Evolutionary conservation across 1,140 invertebrate species (phyloP), one percentile per base, ranked within the genome.

Genomic region (Drosophila cardini): DNA sequence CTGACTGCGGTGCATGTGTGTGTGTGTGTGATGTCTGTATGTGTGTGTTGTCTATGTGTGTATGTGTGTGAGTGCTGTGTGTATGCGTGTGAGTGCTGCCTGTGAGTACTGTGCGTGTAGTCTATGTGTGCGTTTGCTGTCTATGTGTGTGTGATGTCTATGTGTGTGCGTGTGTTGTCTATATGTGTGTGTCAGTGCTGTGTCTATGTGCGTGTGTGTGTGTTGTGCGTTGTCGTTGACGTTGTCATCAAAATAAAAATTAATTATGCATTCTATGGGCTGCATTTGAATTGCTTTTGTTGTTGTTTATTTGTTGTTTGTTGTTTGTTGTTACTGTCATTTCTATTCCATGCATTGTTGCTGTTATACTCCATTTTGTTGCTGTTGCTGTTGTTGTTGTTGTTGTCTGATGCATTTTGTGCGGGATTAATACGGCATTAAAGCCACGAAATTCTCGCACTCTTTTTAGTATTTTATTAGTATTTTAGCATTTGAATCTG

Each of bases 231-330:
- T 63, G 67, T 48, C 65, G 90, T 80, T 90, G 90, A 91, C 82
- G 90, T 91, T 91, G 90, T 91, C 90, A 91, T 91, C 90, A 91
- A 91, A 91, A 91, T 91, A 91, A 91, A 91, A 91, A 91, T 91
- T 91, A 91, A 91, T 91, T 91, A 91, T 91, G 90, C 90, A 91
- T 91, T 91, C 85, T 90, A 91, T 91, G 83, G 80, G 73, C 79
- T 69, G 83, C 84, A 87, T 87, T 90, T 90, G 85, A 84, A 84
- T 89, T 84, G 85, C 81, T 90, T 87, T 86, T 86, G 82, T 86
- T 86, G 74, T 86, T 80, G 21, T 26, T 26, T 26, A 2, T 21
- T 1, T 21, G 21, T n/a, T n/a, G n/a, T n/a, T n/a, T n/a, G n/a
- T n/a, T 21, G 21, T 26, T 26, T 26, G 21, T 26, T 85, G 73